Evolutionary conservation across 2,888 invertebrate genomes (phyloP), one percentile per base, ranked within the genome.

Genomic region (Theretra japonica): DNA sequence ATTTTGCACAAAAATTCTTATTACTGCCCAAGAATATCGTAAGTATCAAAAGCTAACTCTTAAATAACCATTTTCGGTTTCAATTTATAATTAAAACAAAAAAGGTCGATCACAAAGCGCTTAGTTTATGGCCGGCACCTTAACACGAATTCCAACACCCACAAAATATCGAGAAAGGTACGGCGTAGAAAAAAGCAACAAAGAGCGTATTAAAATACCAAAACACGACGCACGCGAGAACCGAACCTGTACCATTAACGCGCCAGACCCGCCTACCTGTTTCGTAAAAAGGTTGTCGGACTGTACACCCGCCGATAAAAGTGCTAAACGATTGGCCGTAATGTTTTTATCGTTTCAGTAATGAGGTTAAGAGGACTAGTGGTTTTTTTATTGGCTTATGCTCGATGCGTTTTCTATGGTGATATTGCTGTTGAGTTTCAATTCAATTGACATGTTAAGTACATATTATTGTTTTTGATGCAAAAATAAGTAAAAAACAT

Each of bases 181-280:
- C 56, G 78, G 74, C 75, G 81, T 76, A 81, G 76, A 75, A 83
- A 81, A 84, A 83, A 79, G 75, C 72, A 72, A 83, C 78, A 82
- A 84, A 81, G 76, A 78, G 73, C 72, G 82, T 77, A 86, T 86
- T 84, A 88, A 88, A 86, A 88, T 87, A 85, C 86, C 86, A 81
- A 86, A 89, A 86, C 85, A 81, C 77, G 83, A 80, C 80, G 91
- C 93, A 92, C 93, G 91, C 90, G 92, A 90, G 88, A 88, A 87
- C 87, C 88, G 85, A 91, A 90, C 90, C 89, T 85, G 88, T 74
- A 81, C 87, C 87, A 92, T 92, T 92, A 90, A 82, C 85, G 88
- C 81, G 83, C 85, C 88, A 79, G 86, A 83, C 87, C 88, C 91
- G 85, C 91, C 90, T 87, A 89, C 88, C 86, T 86, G 85, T 80